These are phyloP conservation scores for Neolamprologus devosi DNA, from an alignment of 2,113 vertebrate species.

Conservation along the genomic window DNA sequence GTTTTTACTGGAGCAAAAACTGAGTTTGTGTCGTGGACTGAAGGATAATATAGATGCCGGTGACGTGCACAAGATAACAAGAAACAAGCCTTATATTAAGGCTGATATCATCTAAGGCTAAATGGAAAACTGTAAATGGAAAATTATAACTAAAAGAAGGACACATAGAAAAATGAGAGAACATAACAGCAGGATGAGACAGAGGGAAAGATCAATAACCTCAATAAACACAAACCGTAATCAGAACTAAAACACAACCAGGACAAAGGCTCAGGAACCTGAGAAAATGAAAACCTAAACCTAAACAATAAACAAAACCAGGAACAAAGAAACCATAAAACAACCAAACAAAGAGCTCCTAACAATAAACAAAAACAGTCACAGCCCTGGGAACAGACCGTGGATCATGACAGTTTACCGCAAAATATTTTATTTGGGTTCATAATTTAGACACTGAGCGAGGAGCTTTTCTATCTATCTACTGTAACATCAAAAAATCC, in stretches of 20 bases:
- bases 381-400: neutral
- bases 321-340: neutral
- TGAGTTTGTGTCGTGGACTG: neutral
- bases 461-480: neutral
- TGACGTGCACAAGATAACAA: accelerated
- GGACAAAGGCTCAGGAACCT: neutral
- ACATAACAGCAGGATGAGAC: neutral
- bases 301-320: neutral
- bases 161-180: neutral
- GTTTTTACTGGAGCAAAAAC: neutral
- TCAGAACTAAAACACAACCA: neutral
- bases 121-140: neutral
- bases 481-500: neutral
- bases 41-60: neutral
- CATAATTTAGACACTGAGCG: neutral
- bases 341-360: neutral
- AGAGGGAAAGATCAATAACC: neutral
- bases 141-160: neutral
- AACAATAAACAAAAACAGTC: neutral
- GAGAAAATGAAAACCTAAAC: neutral
- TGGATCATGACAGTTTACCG: neutral
- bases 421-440: neutral
- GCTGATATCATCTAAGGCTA: neutral
- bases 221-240: neutral
- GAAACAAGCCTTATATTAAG: neutral